These are phyloP conservation scores for Polylopha cassiicola DNA, from an alignment of 2,888 invertebrate genomes.

Conservation along the genomic window DNA sequence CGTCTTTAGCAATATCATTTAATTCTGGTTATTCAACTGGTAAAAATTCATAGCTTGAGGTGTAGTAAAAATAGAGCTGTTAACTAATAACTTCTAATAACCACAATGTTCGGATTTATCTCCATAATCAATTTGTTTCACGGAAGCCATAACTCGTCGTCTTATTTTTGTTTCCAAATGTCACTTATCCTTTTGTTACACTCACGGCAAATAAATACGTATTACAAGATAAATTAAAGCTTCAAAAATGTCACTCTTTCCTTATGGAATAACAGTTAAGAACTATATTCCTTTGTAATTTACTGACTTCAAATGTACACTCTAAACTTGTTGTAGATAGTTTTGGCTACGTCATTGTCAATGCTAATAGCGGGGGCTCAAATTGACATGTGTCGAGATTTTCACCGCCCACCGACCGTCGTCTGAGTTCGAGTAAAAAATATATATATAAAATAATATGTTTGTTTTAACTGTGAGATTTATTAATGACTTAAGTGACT, in stretches of 20 bases:
- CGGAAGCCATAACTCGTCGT: slow-evolving; percentile 19
- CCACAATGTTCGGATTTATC: too few species aligned
- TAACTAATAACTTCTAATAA: slow-evolving; percentile 14
- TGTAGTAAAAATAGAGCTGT: too few species aligned
- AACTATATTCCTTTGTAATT: neutral
- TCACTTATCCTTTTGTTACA: slow-evolving; percentile 3
- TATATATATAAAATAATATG: too few species aligned
- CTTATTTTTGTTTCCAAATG: slow-evolving; percentile 17
- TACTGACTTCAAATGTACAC: neutral
- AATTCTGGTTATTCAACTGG: too few species aligned
- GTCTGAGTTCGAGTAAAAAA: slow-evolving; percentile 6
- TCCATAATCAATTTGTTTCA: slow-evolving; percentile 11
- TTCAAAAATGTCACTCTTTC: neutral
- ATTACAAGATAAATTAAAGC: neutral
- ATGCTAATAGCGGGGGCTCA: slow-evolving; percentile 13
- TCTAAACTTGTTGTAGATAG: too few species aligned
- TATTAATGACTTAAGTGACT: too few species aligned
- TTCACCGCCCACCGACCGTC: slow-evolving; percentile 11
- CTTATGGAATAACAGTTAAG: slow-evolving; percentile 1
- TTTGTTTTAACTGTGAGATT: too few species aligned
- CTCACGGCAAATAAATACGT: neutral
- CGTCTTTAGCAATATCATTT: too few species aligned
- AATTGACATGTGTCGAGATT: slow-evolving; percentile 20
- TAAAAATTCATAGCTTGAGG: too few species aligned
- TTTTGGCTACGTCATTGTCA: slow-evolving; percentile 5